Evolutionary conservation across 2,888 invertebrate genomes (phyloP).

Genomic region (Zaprionus obscuricornis): DNA sequence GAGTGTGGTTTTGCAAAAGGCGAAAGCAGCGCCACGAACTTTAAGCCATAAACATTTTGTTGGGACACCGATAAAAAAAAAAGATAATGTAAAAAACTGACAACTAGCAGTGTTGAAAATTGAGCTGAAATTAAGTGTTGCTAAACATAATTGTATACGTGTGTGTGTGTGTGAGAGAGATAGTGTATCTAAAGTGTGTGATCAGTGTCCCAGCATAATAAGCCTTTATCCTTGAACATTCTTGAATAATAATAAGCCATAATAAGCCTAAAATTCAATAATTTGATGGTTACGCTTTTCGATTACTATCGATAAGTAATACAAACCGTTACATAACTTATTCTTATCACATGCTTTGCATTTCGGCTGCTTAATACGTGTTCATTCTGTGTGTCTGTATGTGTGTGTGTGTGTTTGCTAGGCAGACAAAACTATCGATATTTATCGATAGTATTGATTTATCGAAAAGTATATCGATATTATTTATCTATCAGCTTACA

Average conservation of each 20-base stretch:
- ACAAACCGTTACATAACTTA: constrained; percentile 11
- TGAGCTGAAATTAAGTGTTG: too few relatives aligned
- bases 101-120: too few relatives aligned
- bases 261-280: constrained; percentile 44
- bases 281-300: constrained; percentile 46
- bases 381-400: constrained; percentile 19
- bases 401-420: background rate
- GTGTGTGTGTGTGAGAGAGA: too few relatives aligned
- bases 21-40: constrained; percentile 36
- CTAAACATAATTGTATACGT: too few relatives aligned
- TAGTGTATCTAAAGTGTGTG: too few relatives aligned
- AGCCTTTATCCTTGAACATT: background rate
- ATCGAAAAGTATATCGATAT: too few relatives aligned
- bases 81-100: too few relatives aligned
- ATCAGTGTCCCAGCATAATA: too few relatives aligned
- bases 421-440: too few relatives aligned
- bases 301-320: constrained; percentile 26
- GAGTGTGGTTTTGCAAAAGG: constrained; percentile 49
- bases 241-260: constrained; percentile 10
- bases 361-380: constrained; percentile 60
- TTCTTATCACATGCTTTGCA: constrained; percentile 77
- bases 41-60: constrained; percentile 21
- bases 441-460: too few relatives aligned
- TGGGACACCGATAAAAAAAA: too few relatives aligned
- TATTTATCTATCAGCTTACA: constrained; percentile 44